A percentile compares a stretch with the other conserved stretches of the same genome.
These are phyloP conservation scores for Orthosia gothica DNA, from an alignment of 2,888 invertebrate species.

Conservation along the genomic window DNA sequence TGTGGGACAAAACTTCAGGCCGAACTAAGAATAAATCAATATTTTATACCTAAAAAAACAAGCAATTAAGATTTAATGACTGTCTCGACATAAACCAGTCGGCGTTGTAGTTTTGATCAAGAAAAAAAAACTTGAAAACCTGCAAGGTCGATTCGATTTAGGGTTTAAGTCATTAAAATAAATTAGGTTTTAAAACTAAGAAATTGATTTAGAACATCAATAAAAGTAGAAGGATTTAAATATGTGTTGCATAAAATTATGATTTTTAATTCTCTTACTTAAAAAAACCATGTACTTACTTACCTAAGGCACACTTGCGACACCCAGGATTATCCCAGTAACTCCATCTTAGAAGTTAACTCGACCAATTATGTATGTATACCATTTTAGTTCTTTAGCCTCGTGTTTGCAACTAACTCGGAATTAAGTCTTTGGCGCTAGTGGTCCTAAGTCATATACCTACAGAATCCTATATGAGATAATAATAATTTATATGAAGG, in stretches of 20 bases:
- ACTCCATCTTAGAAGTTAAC: no score
- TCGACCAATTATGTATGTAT: no score
- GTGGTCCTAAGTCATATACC: no score
- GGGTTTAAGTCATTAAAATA: neutral
- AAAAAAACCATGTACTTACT: no score
- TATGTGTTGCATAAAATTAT: neutral
- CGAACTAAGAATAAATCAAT: no score
- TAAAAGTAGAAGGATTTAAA: neutral
- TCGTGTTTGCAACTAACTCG: no score
- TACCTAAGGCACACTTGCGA: no score
- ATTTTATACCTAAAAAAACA: slow-evolving; percentile 9
- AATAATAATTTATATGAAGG: neutral
- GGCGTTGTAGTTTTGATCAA: neutral
- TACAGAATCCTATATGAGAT: neutral
- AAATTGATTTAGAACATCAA: neutral
- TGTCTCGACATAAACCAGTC: slow-evolving; percentile 14
- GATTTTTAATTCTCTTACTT: neutral
- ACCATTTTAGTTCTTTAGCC: no score
- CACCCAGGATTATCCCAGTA: no score
- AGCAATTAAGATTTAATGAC: slow-evolving; percentile 1
- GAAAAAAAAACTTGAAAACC: neutral
- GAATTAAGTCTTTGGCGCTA: no score
- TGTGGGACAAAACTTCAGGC: no score
- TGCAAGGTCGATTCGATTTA: neutral
- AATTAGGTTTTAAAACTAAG: neutral